Conservation (phyloP, 2,888 invertebrate species). For the Criorhina ranunculi region DNA sequence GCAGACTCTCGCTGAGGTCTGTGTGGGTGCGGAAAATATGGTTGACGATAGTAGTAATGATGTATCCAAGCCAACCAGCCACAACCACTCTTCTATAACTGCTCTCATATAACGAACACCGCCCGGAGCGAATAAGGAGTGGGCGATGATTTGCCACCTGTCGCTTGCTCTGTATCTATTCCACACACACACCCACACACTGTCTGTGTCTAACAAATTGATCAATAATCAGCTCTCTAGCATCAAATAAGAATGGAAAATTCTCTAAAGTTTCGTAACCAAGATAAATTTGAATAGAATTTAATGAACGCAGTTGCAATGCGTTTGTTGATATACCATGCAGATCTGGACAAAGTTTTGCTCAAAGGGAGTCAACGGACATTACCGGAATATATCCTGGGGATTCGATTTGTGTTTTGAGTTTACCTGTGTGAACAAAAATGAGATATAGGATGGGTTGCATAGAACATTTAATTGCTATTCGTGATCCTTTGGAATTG, state of each 20-base stretch:
- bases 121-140: not conserved
- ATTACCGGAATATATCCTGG: not conserved
- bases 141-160: slow-evolving; percentile 12
- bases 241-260: slow-evolving; percentile 14
- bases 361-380: not conserved
- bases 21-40: slow-evolving; percentile 3
- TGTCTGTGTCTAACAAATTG: not conserved
- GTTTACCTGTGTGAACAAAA: not conserved
- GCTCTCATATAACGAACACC: slow-evolving; percentile 5
- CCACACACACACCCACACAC: not conserved
- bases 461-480: not conserved
- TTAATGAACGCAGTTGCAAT: not conserved
- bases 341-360: no score
- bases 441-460: not conserved
- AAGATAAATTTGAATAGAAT: not conserved
- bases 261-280: slow-evolving; percentile 14
- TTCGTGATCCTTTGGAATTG: not conserved
- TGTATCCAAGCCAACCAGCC: slow-evolving; percentile 33
- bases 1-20: slow-evolving; percentile 3
- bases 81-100: not conserved
- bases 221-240: slow-evolving; percentile 10
- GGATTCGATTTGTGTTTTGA: slow-evolving; percentile 5
- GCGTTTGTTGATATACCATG: not conserved
- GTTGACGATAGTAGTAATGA: slow-evolving; percentile 36
- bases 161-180: slow-evolving; percentile 14